phyloP scores from a whole-genome alignment of 2,113 vertebrate species.

The Micronycteris hirsuta region DNA sequence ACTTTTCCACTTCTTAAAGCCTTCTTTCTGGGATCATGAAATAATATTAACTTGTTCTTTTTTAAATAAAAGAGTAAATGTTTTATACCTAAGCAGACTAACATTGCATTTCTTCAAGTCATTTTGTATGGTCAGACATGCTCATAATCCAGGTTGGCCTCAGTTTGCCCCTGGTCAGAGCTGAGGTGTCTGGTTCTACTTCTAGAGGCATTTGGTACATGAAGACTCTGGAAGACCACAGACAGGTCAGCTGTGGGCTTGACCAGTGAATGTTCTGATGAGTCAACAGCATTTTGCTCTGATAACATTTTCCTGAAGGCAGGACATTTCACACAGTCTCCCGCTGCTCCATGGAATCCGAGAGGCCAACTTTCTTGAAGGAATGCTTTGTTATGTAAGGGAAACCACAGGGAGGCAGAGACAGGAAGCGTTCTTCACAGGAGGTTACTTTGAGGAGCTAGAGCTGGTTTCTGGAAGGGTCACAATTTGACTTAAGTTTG shows the following conservation, averaged over 20 bases:
- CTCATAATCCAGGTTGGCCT: background rate
- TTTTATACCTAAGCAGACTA: background rate
- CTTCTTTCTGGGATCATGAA: background rate
- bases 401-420: conserved; percentile 40
- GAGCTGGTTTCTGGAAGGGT: conserved; percentile 25
- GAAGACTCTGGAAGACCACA: background rate
- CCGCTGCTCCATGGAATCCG: conserved; percentile 8
- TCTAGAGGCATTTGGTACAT: background rate
- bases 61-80: background rate
- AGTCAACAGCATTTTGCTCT: background rate
- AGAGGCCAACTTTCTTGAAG: background rate
- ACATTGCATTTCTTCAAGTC: background rate
- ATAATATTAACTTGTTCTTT: background rate
- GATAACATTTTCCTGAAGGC: background rate
- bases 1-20: background rate
- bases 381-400: background rate
- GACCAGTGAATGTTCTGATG: background rate
- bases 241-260: background rate
- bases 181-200: background rate
- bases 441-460: conserved; percentile 26
- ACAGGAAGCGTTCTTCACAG: background rate
- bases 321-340: conserved; percentile 56
- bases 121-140: background rate
- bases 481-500: background rate
- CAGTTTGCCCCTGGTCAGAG: background rate